A percentile compares a stretch with the other conserved stretches of the same genome.
These are phyloP conservation scores for Tor tambroides DNA, from an alignment of 2,113 vertebrate genomes.

Conservation along the genomic window DNA sequence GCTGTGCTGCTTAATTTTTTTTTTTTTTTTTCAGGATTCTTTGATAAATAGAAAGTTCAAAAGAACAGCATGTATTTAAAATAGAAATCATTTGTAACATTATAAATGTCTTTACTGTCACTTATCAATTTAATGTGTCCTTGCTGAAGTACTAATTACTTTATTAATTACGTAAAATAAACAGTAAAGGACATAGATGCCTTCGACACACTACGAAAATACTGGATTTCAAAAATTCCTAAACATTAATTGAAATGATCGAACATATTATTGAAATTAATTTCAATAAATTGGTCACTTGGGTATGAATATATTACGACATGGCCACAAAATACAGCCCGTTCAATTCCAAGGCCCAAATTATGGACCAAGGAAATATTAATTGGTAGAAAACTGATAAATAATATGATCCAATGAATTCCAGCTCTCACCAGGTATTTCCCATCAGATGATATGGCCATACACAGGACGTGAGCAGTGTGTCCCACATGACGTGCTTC, in stretches of 20 bases:
- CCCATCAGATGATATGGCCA: conserved; percentile 93
- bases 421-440: conserved; percentile 86
- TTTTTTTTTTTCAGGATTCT: too few species aligned
- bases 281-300: background rate
- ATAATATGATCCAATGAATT: background rate
- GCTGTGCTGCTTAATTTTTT: too few species aligned
- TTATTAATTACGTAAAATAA: background rate
- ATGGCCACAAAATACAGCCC: background rate
- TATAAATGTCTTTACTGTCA: background rate
- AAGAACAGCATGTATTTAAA: background rate
- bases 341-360: background rate
- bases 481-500: conserved; percentile 83
- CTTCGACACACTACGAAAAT: too few species aligned
- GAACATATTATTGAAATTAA: background rate
- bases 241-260: background rate
- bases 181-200: too few species aligned
- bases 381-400: background rate
- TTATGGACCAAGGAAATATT: background rate
- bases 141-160: background rate
- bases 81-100: background rate
- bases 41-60: background rate
- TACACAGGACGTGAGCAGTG: conserved; percentile 84
- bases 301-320: background rate
- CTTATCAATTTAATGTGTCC: background rate
- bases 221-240: too few species aligned